Evolutionary conservation across 1,140 invertebrate genomes (phyloP), one percentile per base, ranked within the genome.

Genomic region (Megathymus violae): DNA sequence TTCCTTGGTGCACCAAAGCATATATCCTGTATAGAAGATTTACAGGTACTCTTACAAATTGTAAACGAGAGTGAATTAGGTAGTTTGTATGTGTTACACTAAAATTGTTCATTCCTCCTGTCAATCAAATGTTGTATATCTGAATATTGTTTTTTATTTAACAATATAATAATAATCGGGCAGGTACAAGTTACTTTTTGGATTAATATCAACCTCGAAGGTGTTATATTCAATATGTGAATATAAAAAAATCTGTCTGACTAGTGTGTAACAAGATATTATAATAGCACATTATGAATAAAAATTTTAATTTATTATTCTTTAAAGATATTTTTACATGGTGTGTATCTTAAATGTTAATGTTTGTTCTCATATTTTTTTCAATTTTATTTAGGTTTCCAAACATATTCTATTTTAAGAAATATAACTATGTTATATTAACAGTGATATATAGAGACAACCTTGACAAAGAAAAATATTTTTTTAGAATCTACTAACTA

Each of bases 41-140:
- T 92, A 62, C 70, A 91, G 78, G 85, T 92, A 58, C 74, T 92
- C 59, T 78, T 92, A 69, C 86, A 91, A 75, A 92, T 92, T 70
- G 91, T 92, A 47, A 85, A 92, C 74, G 88, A 91, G 52, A 85
- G 78, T 64, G 82, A 82, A 64, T 72, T 90, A 44, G 73, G 80
- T 47, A 91, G 88, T 76, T 82, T 90, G 47, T 86, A 91, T 83
- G 82, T 92, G 36, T 73, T 80, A 60, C 78, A 86, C 66, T 85
- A 76, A 72, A 43, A 38, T 16, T 59, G 48, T 64, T 67, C 48
- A 63, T 58, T 58, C 50, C 50, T n/a, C 48, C 16, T 1, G 44
- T 50, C 22, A 44, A 65, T 59, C 54, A 51, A 44, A 59, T 52
- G n/a, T 62, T 69, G 48, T 58, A 64, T 63, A 59, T 59, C 52